Percentiles rank a stretch among this genome's conserved stretches.
phyloP scores from a whole-genome alignment of 2,888 invertebrate species.

The Trichogramma evanescens region DNA sequence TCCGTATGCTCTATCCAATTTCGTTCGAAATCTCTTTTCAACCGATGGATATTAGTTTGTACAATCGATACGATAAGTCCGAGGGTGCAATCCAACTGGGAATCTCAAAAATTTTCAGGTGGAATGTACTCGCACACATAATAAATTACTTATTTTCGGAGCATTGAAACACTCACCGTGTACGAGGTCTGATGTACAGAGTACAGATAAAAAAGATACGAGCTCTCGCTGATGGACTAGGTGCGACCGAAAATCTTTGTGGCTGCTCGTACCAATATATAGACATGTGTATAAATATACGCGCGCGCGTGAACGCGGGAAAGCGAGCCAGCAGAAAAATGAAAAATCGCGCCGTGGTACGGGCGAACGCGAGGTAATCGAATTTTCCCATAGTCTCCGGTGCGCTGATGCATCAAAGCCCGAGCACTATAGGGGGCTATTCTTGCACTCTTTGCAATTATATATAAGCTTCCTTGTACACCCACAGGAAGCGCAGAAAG shows the following conservation, averaged over 20 bases:
- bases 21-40: too few species aligned
- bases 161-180: too few species aligned
- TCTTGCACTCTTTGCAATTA: slow-evolving; percentile 11
- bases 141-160: too few species aligned
- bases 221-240: neutral
- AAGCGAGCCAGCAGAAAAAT: neutral
- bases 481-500: neutral
- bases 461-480: neutral
- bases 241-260: slow-evolving; percentile 6
- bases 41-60: too few species aligned
- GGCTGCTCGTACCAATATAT: neutral
- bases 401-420: too few species aligned
- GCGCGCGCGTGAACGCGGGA: too few species aligned
- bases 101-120: too few species aligned
- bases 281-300: too few species aligned
- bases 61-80: too few species aligned
- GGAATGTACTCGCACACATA: too few species aligned
- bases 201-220: neutral
- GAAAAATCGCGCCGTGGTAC: slow-evolving; percentile 9
- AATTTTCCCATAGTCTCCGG: slow-evolving; percentile 8
- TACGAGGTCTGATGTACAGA: neutral
- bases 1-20: too few species aligned
- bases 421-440: neutral
- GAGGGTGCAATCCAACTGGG: too few species aligned
- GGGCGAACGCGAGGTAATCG: slow-evolving; percentile 10